Evolutionary conservation across 2,113 vertebrate genomes (phyloP).

Genomic region (Clarias batrachus): DNA sequence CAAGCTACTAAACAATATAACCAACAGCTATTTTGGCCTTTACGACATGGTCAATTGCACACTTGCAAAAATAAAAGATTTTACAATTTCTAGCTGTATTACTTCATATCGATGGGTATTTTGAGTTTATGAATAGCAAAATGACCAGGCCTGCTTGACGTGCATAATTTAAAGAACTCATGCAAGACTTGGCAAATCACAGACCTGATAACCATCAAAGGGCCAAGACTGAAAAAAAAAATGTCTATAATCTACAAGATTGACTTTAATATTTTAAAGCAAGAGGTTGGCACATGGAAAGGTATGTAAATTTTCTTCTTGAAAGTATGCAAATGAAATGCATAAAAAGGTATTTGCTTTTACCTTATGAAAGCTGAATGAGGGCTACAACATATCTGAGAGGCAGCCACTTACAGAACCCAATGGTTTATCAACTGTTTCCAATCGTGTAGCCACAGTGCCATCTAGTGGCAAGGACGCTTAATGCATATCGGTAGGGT

Average conservation of each 20-base stretch:
- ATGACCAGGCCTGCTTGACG: not conserved
- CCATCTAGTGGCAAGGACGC: conserved; percentile 51
- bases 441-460: conserved; percentile 61
- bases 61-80: conserved; percentile 10
- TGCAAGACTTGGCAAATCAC: not conserved
- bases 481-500: not conserved
- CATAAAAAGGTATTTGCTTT: not conserved
- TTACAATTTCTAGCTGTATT: conserved; percentile 21
- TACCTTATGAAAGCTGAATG: conserved; percentile 24
- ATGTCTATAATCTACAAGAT: not conserved
- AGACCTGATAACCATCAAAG: not conserved
- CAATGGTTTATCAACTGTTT: not conserved
- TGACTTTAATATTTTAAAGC: conserved; percentile 26
- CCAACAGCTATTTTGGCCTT: conserved; percentile 27
- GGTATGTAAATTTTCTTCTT: conserved; percentile 15
- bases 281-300: not conserved
- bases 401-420: not conserved
- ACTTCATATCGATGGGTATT: conserved; percentile 2
- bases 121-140: conserved; percentile 21
- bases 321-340: conserved; percentile 40
- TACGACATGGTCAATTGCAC: conserved; percentile 37
- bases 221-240: not conserved
- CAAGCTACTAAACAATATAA: not conserved
- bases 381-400: not conserved
- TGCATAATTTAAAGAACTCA: not conserved